Evolutionary conservation across 2,797 vertebrate genomes (phyloP), one percentile per base, ranked within the genome.

Genomic region (Apogon talboti): DNA sequence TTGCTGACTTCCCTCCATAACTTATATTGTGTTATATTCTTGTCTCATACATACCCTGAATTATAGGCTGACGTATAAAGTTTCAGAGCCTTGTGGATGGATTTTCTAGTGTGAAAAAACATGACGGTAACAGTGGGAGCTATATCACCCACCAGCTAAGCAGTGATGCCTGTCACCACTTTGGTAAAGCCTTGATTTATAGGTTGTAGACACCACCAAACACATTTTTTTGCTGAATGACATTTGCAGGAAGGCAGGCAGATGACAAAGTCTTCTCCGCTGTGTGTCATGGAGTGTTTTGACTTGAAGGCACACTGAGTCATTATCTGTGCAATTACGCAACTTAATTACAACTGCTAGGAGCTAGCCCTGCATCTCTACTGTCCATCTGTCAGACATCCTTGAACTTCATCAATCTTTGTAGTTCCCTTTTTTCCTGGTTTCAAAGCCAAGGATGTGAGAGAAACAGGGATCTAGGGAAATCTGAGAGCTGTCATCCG

Each of bases 241-340:
- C 57, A 76, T 79, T 80, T 82, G 54, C 71, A 55, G 49, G 41
- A 35, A 58, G 43, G 64, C 56, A 67, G 62, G 50, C 65, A 61
- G 63, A 75, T 81, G 80, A 69, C 78, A 83, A 76, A 78, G 74
- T 79, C 49, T 42, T 64, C 60, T 74, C 66, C 42, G 69, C 71
- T 76, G 66, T 76, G 71, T 81, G 73, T 82, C 84, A 63, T 53
- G 46, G 43, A 77, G 75, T 78, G 79, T 74, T 85, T 79, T 79
- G 59, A 85, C 86, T 86, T 57, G 54, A 77, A 89, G 82, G 85
- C 85, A 87, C 66, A 67, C 61, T 80, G 80, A 90, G 71, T 89
- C 76, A 86, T 88, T 89, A 89, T 89, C 82, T 78, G 76, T 81
- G 80, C 83, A 90, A 88, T 91, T 87, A 89, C 45, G 71, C 82